Percentiles rank a stretch among this genome's conserved stretches.
Evolutionary conservation across 2,113 vertebrate species (phyloP).

Genomic region (Hystrix cristata): DNA sequence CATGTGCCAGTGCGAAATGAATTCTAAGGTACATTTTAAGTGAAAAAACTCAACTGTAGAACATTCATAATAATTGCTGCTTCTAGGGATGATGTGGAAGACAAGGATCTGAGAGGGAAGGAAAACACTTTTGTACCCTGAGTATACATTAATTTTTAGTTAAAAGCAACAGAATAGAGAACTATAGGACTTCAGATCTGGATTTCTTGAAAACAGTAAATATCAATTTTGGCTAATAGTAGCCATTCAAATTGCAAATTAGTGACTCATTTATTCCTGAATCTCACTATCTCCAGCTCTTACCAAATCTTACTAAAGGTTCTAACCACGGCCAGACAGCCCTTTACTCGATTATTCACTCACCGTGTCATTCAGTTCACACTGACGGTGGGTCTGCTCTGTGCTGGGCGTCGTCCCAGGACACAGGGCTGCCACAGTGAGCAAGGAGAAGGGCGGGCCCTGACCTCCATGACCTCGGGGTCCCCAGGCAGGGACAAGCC

Average conservation of each 20-base stretch:
- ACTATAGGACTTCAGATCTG: neutral
- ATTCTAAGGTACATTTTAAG: neutral
- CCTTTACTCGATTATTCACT: neutral
- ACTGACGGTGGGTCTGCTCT: neutral
- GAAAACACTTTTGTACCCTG: neutral
- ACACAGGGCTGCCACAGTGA: neutral
- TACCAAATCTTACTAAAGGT: neutral
- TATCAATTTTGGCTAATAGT: neutral
- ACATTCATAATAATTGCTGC: neutral
- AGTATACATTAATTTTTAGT: neutral
- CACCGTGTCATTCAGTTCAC: neutral
- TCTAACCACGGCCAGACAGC: neutral
- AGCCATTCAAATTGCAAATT: constrained; percentile 26
- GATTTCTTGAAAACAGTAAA: constrained; percentile 4
- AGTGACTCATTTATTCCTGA: neutral
- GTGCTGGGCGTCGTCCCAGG: rapidly evolving
- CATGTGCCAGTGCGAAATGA: neutral
- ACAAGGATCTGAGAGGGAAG: neutral
- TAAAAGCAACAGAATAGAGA: neutral
- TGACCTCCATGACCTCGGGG: neutral
- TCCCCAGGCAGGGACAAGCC: neutral
- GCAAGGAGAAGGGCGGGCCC: neutral
- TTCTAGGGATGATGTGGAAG: neutral
- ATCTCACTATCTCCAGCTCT: neutral
- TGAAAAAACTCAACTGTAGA: constrained; percentile 24